phyloP scores from a whole-genome alignment of 2,113 vertebrate species.

The Halcyon malimbica region DNA sequence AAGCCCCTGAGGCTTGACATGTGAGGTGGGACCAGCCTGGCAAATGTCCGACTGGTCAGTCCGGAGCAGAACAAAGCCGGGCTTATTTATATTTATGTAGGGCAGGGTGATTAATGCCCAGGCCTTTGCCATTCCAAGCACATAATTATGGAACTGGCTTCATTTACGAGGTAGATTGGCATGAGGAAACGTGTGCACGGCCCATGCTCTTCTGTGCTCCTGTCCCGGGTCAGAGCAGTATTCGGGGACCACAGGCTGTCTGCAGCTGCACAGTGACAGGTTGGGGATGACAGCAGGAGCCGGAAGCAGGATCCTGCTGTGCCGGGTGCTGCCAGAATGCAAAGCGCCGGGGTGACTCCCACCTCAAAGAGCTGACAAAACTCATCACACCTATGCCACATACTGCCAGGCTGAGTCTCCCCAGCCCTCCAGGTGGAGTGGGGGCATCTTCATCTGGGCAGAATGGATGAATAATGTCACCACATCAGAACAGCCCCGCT shows the following conservation, averaged over 20 bases:
- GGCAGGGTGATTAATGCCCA: neutral
- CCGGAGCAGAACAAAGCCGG: neutral
- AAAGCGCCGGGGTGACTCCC: fast-evolving
- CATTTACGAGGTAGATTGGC: neutral
- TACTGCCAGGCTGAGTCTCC: neutral
- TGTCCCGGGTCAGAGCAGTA: neutral
- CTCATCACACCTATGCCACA: neutral
- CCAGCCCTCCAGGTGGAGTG: fast-evolving
- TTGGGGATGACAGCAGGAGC: neutral
- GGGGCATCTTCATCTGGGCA: neutral
- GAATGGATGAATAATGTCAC: neutral
- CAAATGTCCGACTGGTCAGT: neutral
- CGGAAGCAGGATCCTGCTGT: neutral
- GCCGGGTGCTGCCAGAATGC: neutral
- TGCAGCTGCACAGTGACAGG: fast-evolving
- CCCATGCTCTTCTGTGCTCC: neutral
- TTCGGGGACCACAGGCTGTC: fast-evolving
- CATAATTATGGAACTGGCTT: constrained; percentile 35
- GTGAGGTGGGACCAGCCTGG: neutral
- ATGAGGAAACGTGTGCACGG: fast-evolving
- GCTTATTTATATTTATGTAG: constrained; percentile 41
- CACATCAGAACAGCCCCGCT: neutral
- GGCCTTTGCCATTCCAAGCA: neutral
- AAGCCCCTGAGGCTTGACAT: fast-evolving
- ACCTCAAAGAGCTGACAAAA: neutral